These are phyloP conservation scores for Sebastes elongatus DNA, from an alignment of 2,797 vertebrate species.

Conservation along the genomic window DNA sequence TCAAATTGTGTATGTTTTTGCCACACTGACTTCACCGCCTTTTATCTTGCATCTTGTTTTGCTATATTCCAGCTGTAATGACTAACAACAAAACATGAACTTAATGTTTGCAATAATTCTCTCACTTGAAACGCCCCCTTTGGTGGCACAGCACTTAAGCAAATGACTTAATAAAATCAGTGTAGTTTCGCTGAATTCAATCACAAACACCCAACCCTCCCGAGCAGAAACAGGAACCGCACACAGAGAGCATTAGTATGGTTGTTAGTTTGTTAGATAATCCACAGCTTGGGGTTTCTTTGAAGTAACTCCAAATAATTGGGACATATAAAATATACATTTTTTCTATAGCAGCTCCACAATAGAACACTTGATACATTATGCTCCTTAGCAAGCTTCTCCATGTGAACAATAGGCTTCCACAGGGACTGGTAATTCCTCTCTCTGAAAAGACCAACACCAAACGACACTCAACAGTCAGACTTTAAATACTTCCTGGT, in stretches of 20 bases:
- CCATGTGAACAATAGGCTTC: background rate
- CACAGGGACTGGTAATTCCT: constrained; percentile 3
- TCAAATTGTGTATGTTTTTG: background rate
- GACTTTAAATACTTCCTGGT: constrained; percentile 21
- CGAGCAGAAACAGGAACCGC: background rate
- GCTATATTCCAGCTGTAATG: background rate
- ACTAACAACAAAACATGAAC: background rate
- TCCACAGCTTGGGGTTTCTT: constrained; percentile 16
- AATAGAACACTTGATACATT: constrained; percentile 7
- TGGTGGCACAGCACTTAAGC: background rate
- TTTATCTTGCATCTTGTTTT: background rate
- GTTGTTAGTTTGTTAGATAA: constrained; percentile 33
- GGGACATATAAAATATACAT: constrained; percentile 11
- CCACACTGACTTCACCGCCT: background rate
- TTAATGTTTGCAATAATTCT: background rate
- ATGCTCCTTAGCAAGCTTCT: constrained; percentile 14
- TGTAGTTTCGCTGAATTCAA: background rate
- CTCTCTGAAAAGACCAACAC: background rate
- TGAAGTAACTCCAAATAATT: constrained; percentile 41
- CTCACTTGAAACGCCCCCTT: background rate
- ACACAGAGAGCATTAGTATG: constrained; percentile 5
- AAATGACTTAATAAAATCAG: background rate
- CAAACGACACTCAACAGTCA: constrained; percentile 11
- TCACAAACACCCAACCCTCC: background rate
- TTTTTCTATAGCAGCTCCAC: constrained; percentile 4